phyloP scores from a whole-genome alignment of 2,888 invertebrate genomes.

The Cantharis rustica region DNA sequence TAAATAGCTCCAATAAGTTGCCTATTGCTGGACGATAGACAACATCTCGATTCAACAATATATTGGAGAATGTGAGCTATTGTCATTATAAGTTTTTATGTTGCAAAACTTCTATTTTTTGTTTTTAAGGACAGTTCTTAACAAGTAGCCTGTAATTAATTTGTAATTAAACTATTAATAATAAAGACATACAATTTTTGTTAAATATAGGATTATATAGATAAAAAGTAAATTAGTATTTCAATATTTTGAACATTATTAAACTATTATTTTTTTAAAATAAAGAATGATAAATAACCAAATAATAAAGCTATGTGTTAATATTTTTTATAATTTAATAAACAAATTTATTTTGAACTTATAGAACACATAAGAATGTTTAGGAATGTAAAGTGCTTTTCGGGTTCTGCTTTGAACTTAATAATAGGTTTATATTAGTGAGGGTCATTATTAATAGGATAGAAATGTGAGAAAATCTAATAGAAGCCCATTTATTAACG shows the following conservation, averaged over 20 bases:
- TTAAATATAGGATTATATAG: too few relatives aligned
- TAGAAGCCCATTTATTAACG: background rate
- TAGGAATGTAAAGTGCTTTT: background rate
- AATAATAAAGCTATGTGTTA: background rate
- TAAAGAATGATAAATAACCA: background rate
- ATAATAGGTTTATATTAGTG: background rate
- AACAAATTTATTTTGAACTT: background rate
- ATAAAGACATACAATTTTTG: too few relatives aligned
- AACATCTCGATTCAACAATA: too few relatives aligned
- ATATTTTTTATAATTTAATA: background rate
- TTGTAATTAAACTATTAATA: too few relatives aligned
- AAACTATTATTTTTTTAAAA: background rate
- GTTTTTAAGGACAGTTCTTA: too few relatives aligned
- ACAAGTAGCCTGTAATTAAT: too few relatives aligned
- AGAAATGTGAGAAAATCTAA: background rate
- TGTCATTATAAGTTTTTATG: too few relatives aligned
- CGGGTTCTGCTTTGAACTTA: background rate
- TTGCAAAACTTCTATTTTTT: too few relatives aligned
- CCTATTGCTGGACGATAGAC: too few relatives aligned
- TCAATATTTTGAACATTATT: background rate
- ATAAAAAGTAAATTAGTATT: too few relatives aligned
- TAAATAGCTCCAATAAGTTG: too few relatives aligned
- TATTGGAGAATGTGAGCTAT: too few relatives aligned
- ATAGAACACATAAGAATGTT: background rate
- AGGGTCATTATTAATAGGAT: background rate